Conservation (phyloP, 1,140 invertebrate genomes). For the Physella acuta region DNA sequence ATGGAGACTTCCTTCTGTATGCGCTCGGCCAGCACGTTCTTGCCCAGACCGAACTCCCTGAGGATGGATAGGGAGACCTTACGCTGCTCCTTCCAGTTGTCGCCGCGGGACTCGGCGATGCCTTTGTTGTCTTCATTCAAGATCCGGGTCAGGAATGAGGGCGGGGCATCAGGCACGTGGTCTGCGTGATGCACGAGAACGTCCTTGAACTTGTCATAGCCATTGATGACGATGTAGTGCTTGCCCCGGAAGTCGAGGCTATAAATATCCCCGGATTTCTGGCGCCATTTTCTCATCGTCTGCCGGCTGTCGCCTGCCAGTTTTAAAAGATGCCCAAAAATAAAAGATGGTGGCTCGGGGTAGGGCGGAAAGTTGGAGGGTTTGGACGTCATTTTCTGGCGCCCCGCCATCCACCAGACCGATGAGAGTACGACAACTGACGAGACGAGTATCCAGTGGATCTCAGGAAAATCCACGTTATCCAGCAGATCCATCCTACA, state of each 20-base stretch:
- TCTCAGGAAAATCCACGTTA: too few relatives aligned
- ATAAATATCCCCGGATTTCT: neutral
- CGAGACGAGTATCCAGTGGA: too few relatives aligned
- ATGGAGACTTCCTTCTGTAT: neutral
- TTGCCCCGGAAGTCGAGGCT: neutral
- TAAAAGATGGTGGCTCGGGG: neutral
- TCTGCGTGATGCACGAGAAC: conserved; percentile 5
- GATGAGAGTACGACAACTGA: neutral
- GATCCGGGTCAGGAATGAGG: neutral
- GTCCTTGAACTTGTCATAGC: neutral
- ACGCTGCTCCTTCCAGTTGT: conserved; percentile 16
- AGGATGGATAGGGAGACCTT: neutral
- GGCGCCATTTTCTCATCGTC: neutral
- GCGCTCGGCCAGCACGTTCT: neutral
- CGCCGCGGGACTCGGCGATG: neutral
- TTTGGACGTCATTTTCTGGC: neutral
- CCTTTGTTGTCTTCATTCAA: conserved; percentile 3
- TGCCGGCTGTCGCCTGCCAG: neutral
- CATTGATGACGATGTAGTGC: conserved; percentile 7
- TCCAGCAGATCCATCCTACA: too few relatives aligned
- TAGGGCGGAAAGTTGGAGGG: conserved; percentile 8
- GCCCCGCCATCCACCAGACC: neutral
- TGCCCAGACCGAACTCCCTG: neutral
- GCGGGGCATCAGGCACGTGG: neutral
- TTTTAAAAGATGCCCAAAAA: neutral